Evolutionary conservation across 2,113 vertebrate species (phyloP).

Genomic region (Tupaia chinensis): DNA sequence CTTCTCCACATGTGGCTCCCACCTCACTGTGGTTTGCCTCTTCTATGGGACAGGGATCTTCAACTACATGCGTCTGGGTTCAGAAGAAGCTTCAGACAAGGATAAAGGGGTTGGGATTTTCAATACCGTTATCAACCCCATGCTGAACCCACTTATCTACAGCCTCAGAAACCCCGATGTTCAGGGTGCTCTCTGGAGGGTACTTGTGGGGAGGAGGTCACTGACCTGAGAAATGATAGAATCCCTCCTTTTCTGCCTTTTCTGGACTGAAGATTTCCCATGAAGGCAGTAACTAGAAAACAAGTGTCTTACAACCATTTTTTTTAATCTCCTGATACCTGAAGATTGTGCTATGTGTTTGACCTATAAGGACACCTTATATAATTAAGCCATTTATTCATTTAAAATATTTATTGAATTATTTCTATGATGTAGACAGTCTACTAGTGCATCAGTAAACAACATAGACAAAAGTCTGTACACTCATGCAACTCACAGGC

Average conservation of each 20-base stretch:
- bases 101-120: neutral
- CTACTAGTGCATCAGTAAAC: neutral
- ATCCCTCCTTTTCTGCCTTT: neutral
- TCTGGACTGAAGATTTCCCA: neutral
- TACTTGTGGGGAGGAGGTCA: neutral
- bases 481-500: neutral
- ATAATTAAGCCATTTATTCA: neutral
- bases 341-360: neutral
- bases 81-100: neutral
- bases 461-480: neutral
- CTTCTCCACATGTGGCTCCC: neutral
- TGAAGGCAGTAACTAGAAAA: neutral
- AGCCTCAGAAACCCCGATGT: neutral
- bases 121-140: neutral
- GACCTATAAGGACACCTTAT: neutral
- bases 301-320: neutral
- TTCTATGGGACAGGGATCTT: neutral
- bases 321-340: neutral
- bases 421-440: neutral
- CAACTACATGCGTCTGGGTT: neutral
- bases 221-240: neutral
- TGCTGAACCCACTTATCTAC: neutral
- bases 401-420: neutral
- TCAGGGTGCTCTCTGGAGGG: neutral
- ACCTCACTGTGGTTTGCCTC: neutral